Evolutionary conservation across 2,797 vertebrate species (phyloP).

Genomic region (Mus caroli): DNA sequence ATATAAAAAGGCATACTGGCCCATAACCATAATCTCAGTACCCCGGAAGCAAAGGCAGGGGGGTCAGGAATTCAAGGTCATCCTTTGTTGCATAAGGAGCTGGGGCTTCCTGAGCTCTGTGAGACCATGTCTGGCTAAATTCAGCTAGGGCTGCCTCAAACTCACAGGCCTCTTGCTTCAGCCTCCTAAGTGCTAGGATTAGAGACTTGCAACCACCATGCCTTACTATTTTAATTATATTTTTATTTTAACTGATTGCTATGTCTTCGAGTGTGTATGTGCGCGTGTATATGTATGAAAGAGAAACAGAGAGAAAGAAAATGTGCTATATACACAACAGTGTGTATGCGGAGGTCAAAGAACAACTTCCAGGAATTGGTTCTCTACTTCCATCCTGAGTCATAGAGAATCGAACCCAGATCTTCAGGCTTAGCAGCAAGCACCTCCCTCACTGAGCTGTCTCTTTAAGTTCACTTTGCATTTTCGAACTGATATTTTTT

Average conservation of each 20-base stretch:
- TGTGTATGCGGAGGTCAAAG: neutral
- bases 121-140: too few relatives aligned
- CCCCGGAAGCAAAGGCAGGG: neutral
- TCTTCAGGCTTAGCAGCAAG: neutral
- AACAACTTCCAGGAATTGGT: neutral
- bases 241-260: neutral
- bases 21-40: neutral
- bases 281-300: neutral
- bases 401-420: neutral
- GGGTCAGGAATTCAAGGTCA: neutral
- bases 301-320: neutral
- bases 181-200: neutral
- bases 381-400: neutral
- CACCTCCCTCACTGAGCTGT: neutral
- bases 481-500: neutral
- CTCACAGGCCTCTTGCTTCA: neutral
- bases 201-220: neutral
- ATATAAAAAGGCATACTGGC: neutral
- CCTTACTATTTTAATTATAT: neutral
- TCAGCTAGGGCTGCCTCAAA: neutral
- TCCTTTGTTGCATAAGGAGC: neutral
- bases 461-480: accelerated
- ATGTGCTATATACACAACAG: neutral
- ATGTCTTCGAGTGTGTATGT: neutral
- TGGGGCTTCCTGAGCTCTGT: neutral